Conservation (phyloP, 2,797 vertebrate genomes). For the Eidolon dupreanum region DNA sequence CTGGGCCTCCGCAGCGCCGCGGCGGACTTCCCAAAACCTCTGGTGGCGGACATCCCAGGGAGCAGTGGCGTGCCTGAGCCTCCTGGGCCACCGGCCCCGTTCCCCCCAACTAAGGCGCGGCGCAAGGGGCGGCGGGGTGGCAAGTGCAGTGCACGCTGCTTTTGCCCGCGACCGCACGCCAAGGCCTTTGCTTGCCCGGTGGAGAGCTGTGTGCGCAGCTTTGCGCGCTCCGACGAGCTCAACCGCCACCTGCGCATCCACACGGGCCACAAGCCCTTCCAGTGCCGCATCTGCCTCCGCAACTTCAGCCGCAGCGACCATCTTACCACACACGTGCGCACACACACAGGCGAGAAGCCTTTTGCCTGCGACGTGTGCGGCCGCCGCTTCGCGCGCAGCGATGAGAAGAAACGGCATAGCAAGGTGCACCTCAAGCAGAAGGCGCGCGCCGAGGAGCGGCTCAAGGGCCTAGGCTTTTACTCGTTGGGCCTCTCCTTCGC, state of each 20-base stretch:
- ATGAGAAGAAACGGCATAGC: constrained; percentile 97
- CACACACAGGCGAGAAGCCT: constrained; percentile 98
- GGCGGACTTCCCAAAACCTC: constrained; percentile 73
- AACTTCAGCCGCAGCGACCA: constrained; percentile 99
- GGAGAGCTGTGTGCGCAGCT: constrained; percentile 96
- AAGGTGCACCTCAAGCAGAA: constrained; percentile 98
- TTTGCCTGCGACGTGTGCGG: constrained; percentile 98
- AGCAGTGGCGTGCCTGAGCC: constrained; percentile 79
- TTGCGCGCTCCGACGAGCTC: constrained; percentile 98
- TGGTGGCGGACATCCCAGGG: constrained; percentile 83
- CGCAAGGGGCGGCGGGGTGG: constrained; percentile 91
- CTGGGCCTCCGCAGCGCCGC: constrained; percentile 70
- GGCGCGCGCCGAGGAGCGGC: constrained; percentile 96
- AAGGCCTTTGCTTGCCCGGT: constrained; percentile 98
- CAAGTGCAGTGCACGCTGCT: constrained; percentile 92
- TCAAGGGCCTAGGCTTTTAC: constrained; percentile 90
- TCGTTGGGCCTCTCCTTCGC: constrained; percentile 86
- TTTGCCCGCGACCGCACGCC: constrained; percentile 94
- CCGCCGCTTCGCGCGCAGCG: constrained; percentile 95
- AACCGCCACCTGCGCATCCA: constrained; percentile 98
- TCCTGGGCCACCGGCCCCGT: constrained; percentile 87
- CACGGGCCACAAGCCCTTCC: constrained; percentile 98
- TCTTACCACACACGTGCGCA: constrained; percentile 98
- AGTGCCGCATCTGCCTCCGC: constrained; percentile 98
- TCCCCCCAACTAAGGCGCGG: constrained; percentile 87